Evolutionary conservation across 2,888 invertebrate genomes (phyloP).

Genomic region (Argynnis bischoffii): DNA sequence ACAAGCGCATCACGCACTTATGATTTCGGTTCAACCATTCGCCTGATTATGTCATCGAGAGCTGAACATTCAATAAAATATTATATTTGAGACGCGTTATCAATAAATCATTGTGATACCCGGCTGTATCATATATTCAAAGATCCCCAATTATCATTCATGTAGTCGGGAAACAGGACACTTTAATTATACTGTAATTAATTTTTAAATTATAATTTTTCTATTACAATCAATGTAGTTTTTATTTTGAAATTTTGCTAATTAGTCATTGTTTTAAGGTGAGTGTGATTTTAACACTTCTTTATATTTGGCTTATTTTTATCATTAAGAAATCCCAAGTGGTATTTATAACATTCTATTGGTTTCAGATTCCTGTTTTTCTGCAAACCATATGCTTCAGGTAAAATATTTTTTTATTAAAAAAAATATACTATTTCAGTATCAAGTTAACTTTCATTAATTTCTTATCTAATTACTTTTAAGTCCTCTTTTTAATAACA

Average conservation of each 20-base stretch:
- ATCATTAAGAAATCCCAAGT: neutral
- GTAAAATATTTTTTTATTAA: too few species aligned
- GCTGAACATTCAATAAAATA: constrained; percentile 52
- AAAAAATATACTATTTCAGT: too few species aligned
- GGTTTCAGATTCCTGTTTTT: constrained; percentile 6
- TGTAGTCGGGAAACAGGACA: constrained; percentile 57
- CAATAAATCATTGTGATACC: constrained; percentile 58
- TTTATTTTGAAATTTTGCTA: constrained; percentile 55
- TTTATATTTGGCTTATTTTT: constrained; percentile 1
- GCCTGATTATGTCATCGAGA: constrained; percentile 47
- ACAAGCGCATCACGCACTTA: constrained; percentile 68
- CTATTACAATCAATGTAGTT: constrained; percentile 62
- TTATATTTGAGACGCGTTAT: constrained; percentile 59
- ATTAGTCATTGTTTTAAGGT: constrained; percentile 43
- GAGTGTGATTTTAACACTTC: constrained; percentile 42
- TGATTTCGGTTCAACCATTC: constrained; percentile 48
- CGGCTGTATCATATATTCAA: constrained; percentile 47
- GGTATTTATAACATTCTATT: neutral
- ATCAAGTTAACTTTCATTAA: too few species aligned
- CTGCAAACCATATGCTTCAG: too few species aligned
- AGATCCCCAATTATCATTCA: constrained; percentile 52
- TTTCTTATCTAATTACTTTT: too few species aligned
- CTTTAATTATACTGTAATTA: constrained; percentile 78
- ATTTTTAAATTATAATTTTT: constrained; percentile 83
- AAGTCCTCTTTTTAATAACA: too few species aligned